Conservation (phyloP, 2,888 invertebrate species). For the Cheilosia impressa region DNA sequence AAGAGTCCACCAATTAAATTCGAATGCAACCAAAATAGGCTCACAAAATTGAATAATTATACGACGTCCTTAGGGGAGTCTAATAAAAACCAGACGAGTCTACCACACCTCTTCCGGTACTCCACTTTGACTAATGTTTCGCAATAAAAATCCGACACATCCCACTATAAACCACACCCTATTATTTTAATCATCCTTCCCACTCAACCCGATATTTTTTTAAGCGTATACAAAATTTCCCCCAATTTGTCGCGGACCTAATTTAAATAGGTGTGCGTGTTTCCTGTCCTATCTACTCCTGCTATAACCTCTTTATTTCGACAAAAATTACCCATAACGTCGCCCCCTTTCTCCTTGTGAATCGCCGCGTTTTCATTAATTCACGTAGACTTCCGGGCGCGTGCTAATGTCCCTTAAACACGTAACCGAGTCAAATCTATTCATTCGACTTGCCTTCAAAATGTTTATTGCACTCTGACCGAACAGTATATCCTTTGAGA, state of each 20-base stretch:
- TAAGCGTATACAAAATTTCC: neutral
- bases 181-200: slow-evolving; percentile 14
- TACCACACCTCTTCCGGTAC: neutral
- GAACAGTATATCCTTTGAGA: slow-evolving; percentile 13
- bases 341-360: neutral
- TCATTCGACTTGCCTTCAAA: slow-evolving; percentile 36
- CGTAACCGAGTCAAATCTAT: slow-evolving; percentile 59
- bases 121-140: neutral
- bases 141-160: neutral
- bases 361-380: slow-evolving; percentile 26
- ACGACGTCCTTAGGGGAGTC: too few relatives aligned
- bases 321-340: neutral
- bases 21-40: too few relatives aligned
- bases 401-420: slow-evolving; percentile 50
- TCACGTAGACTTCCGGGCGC: slow-evolving; percentile 34
- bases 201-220: neutral
- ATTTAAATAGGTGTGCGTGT: slow-evolving; percentile 15
- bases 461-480: slow-evolving; percentile 9
- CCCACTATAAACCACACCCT: slow-evolving; percentile 21
- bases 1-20: too few relatives aligned
- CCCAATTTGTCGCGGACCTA: neutral
- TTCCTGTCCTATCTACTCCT: slow-evolving; percentile 19
- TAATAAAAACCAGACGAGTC: neutral
- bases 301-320: slow-evolving; percentile 9
- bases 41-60: too few relatives aligned